Conservation (phyloP, 92 coral and sea anemone species). For the Micromussa lordhowensis region DNA sequence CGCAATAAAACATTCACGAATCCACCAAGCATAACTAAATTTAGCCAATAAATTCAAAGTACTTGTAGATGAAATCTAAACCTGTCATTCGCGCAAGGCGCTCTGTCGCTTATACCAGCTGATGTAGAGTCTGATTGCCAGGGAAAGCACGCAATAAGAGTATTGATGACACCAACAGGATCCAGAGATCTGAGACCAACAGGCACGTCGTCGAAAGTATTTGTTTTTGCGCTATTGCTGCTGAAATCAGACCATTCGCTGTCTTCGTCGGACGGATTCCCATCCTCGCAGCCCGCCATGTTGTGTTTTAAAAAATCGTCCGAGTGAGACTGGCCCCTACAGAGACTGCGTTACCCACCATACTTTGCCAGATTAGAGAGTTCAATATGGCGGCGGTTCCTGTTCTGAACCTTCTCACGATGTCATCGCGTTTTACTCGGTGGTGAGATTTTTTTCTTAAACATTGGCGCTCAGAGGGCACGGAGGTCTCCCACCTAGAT, state of each 20-base stretch:
- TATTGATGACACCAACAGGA: conserved; percentile 16
- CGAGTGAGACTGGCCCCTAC: conserved; percentile 31
- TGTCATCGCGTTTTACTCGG: conserved; percentile 1
- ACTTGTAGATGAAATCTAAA: neutral
- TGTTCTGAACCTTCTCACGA: conserved; percentile 1
- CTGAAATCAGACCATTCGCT: conserved; percentile 81
- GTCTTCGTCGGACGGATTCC: conserved; percentile 56
- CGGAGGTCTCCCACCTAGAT: neutral
- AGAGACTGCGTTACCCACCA: conserved; percentile 13
- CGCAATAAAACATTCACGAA: neutral
- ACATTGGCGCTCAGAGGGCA: neutral
- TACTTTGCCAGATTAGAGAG: neutral
- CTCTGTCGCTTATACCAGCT: neutral
- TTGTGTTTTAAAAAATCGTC: conserved; percentile 38
- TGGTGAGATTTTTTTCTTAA: conserved; percentile 3
- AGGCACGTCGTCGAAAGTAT: conserved; percentile 9
- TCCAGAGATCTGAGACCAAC: conserved; percentile 15
- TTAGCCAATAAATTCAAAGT: neutral
- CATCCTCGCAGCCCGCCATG: conserved; percentile 80
- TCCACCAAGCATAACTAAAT: neutral
- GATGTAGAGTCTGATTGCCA: conserved; percentile 7
- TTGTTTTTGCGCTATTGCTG: conserved; percentile 23
- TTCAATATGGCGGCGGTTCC: conserved; percentile 53
- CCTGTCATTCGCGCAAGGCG: conserved; percentile 33
- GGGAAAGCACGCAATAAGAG: conserved; percentile 31